phyloP scores from a whole-genome alignment of 2,888 invertebrate genomes.

The Amphipoea lucens region DNA sequence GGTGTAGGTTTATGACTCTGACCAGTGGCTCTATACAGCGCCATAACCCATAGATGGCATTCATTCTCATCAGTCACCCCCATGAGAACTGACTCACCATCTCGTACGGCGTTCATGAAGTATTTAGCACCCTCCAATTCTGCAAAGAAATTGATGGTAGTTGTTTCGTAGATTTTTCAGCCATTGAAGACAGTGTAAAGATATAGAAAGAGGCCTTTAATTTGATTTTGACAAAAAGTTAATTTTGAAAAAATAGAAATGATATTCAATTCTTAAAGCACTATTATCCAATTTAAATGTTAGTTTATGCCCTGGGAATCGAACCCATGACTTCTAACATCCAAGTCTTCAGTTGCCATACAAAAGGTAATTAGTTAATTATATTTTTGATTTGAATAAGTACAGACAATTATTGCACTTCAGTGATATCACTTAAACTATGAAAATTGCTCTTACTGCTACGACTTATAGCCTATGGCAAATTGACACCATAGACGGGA shows the following conservation, averaged over 20 bases:
- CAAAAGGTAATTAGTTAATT: not conserved
- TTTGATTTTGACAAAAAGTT: not conserved
- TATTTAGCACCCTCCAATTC: slow-evolving; percentile 97
- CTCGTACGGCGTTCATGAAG: slow-evolving; percentile 99
- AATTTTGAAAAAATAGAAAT: not conserved
- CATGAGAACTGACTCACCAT: slow-evolving; percentile 99
- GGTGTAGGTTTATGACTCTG: slow-evolving; percentile 99
- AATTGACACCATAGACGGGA: too few species aligned
- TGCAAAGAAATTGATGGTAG: slow-evolving; percentile 76
- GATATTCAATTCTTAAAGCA: not conserved
- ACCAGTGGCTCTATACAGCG: slow-evolving; percentile 99
- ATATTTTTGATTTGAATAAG: not conserved
- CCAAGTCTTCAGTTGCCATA: not conserved
- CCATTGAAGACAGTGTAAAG: slow-evolving; percentile 1
- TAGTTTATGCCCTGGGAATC: not conserved
- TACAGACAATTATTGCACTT: slow-evolving; percentile 7
- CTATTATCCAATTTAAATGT: not conserved
- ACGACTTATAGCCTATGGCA: not conserved
- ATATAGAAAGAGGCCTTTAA: slow-evolving; percentile 21
- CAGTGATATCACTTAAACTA: not conserved
- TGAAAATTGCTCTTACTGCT: not conserved
- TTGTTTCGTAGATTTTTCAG: slow-evolving; percentile 42
- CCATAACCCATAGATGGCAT: slow-evolving; percentile 99
- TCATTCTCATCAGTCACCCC: slow-evolving; percentile 99
- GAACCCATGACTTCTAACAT: slow-evolving; percentile 4